Percentiles rank a stretch among this genome's conserved stretches.
phyloP scores from a whole-genome alignment of 1,140 invertebrate genomes.

The Drosophila bifasciata region DNA sequence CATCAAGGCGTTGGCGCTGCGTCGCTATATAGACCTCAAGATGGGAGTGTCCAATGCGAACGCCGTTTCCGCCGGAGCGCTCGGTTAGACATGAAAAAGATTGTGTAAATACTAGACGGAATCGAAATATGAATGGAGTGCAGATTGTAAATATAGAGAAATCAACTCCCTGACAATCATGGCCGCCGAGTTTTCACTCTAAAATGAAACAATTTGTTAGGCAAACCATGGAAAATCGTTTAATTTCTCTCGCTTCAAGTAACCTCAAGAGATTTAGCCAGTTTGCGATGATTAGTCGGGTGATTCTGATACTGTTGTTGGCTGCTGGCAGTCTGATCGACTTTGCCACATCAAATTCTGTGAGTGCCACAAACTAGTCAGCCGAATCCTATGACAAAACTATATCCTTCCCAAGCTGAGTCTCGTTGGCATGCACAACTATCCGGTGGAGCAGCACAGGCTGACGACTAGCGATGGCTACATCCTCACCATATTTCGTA shows the following conservation, averaged over 20 bases:
- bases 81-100: slow-evolving; percentile 60
- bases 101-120: slow-evolving; percentile 72
- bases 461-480: slow-evolving; percentile 85
- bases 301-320: background rate
- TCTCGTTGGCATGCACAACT: slow-evolving; percentile 84
- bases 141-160: slow-evolving; percentile 68
- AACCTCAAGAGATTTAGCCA: background rate
- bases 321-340: background rate
- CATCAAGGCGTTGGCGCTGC: slow-evolving; percentile 89
- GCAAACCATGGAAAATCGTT: too few species aligned
- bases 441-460: slow-evolving; percentile 85
- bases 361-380: background rate
- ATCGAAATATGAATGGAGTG: slow-evolving; percentile 33
- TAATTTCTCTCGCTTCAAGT: too few species aligned
- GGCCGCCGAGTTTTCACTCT: background rate
- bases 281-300: background rate
- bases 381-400: background rate
- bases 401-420: background rate
- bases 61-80: slow-evolving; percentile 13
- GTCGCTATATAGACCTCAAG: slow-evolving; percentile 88
- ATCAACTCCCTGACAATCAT: slow-evolving; percentile 55
- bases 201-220: too few species aligned
- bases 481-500: slow-evolving; percentile 84
- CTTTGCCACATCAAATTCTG: background rate
- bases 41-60: background rate